Evolutionary conservation across 2,888 invertebrate species (phyloP).

Genomic region (Agrochola litura): DNA sequence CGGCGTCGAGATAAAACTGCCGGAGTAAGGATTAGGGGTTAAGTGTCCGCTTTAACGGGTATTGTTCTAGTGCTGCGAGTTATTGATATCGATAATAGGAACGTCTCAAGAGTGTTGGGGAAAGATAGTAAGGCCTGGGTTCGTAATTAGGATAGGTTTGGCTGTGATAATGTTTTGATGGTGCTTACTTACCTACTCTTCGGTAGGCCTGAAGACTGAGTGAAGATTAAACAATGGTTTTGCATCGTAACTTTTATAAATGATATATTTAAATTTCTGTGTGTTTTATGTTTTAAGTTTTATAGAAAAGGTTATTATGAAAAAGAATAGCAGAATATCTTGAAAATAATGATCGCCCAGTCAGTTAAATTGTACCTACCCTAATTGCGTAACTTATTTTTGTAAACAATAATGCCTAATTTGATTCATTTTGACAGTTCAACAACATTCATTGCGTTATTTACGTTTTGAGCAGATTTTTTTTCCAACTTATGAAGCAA

Average conservation of each 20-base stretch:
- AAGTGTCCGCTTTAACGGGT: conserved; percentile 89
- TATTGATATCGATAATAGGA: conserved; percentile 68
- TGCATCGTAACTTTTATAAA: neutral
- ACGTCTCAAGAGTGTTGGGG: conserved; percentile 23
- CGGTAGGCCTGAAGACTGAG: neutral
- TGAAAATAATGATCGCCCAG: neutral
- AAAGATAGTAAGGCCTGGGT: conserved; percentile 18
- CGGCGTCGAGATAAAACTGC: conserved; percentile 84
- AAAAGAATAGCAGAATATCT: no score
- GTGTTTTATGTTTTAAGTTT: neutral
- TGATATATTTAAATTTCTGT: neutral
- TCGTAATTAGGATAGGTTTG: conserved; percentile 10
- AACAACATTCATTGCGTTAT: no score
- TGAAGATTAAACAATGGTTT: neutral
- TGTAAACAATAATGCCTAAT: no score
- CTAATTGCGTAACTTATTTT: no score
- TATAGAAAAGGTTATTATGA: neutral
- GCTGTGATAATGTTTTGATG: neutral
- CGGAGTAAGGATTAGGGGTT: conserved; percentile 89
- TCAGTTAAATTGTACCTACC: neutral
- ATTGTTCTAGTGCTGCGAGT: conserved; percentile 77
- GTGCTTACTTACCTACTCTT: neutral
- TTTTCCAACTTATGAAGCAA: no score
- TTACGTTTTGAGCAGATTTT: no score
- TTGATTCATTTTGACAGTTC: no score